These are phyloP conservation scores for Drosophila neotestacea DNA, from an alignment of 2,888 invertebrate genomes.

Conservation along the genomic window DNA sequence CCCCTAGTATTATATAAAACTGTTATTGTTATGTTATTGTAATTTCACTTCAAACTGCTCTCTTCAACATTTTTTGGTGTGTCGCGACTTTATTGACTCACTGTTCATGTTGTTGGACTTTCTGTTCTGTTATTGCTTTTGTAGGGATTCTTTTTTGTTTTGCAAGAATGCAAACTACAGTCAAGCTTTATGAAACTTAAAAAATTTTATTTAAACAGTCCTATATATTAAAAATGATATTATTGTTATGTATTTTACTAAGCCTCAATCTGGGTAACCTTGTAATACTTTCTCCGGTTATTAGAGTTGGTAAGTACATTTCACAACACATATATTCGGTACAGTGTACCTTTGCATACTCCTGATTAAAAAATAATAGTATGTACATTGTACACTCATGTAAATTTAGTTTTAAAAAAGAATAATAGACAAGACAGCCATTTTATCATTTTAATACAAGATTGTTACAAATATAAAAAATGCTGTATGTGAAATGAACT, in stretches of 20 bases:
- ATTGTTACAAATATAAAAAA: too few relatives aligned
- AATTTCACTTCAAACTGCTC: too few relatives aligned
- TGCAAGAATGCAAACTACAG: not conserved
- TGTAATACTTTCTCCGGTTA: conserved; percentile 35
- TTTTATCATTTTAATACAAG: too few relatives aligned
- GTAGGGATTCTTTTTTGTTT: not conserved
- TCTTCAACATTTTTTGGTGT: not conserved
- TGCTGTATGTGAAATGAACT: too few relatives aligned
- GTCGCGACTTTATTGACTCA: not conserved
- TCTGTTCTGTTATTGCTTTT: not conserved
- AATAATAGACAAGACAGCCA: too few relatives aligned
- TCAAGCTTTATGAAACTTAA: not conserved
- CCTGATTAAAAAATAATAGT: too few relatives aligned
- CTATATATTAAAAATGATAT: conserved; percentile 11
- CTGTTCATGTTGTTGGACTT: not conserved
- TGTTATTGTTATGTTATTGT: too few relatives aligned
- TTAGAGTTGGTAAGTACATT: conserved; percentile 41
- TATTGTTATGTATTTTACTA: conserved; percentile 5
- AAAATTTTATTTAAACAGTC: not conserved
- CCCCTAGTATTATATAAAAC: too few relatives aligned
- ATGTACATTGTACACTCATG: too few relatives aligned
- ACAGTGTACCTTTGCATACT: too few relatives aligned
- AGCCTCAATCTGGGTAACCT: not conserved
- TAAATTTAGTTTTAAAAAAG: too few relatives aligned
- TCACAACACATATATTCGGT: not conserved